phyloP scores from a whole-genome alignment of 2,797 vertebrate genomes.

The Apogon talboti region DNA sequence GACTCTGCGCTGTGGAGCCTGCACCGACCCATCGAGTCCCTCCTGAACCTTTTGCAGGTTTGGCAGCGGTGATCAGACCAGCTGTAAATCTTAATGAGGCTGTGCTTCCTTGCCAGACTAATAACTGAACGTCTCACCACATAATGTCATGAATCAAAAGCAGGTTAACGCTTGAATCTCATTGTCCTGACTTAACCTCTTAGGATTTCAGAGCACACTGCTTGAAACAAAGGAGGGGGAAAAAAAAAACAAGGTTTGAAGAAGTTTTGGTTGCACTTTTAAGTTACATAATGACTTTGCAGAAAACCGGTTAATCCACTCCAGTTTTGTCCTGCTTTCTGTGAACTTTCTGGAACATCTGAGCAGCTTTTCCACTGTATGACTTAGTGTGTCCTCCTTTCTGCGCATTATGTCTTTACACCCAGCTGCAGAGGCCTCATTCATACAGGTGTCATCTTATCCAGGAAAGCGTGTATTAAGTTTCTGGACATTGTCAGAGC shows the following conservation, averaged over 20 bases:
- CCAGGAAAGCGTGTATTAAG: slow-evolving; percentile 54
- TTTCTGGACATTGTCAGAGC: slow-evolving; percentile 70
- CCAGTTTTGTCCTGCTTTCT: slow-evolving; percentile 10
- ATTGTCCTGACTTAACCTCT: slow-evolving; percentile 32
- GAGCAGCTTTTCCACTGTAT: slow-evolving; percentile 27
- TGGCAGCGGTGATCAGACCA: slow-evolving; percentile 39
- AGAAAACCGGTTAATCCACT: slow-evolving; percentile 13
- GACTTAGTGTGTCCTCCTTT: slow-evolving; percentile 15
- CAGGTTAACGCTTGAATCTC: slow-evolving; percentile 27
- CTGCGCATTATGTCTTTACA: slow-evolving; percentile 30
- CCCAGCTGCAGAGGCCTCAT: slow-evolving; percentile 56
- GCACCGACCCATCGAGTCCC: slow-evolving; percentile 33
- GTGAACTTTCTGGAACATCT: slow-evolving; percentile 26
- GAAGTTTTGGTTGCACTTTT: slow-evolving; percentile 2
- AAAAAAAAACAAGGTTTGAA: not conserved
- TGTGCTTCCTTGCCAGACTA: slow-evolving; percentile 43
- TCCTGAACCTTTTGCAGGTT: slow-evolving; percentile 47
- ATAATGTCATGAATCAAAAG: slow-evolving; percentile 41
- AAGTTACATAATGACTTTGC: slow-evolving; percentile 4
- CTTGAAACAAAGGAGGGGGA: not conserved
- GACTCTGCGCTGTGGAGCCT: slow-evolving; percentile 7
- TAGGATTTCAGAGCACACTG: not conserved
- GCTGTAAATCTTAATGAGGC: slow-evolving; percentile 59
- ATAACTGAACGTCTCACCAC: slow-evolving; percentile 40
- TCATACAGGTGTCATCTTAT: slow-evolving; percentile 66